Percentiles rank a stretch among this genome's conserved stretches.
phyloP scores from a whole-genome alignment of 2,797 vertebrate genomes.

The Meriones psammophilus region DNA sequence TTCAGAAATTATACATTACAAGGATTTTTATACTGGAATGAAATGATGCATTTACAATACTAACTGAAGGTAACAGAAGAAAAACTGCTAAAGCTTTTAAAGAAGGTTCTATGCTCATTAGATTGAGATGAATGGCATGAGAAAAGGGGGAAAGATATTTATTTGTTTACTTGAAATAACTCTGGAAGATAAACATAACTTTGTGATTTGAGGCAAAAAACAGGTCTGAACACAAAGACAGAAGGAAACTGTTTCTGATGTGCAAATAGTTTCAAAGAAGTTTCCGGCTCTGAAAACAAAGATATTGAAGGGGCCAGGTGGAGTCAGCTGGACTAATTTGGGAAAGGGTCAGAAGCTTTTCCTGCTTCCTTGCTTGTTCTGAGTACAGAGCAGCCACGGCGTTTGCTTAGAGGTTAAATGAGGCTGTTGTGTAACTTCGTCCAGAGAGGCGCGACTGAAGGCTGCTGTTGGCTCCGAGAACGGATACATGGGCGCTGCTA shows the following conservation, averaged over 20 bases:
- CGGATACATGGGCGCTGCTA: too few relatives aligned
- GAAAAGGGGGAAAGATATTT: background rate
- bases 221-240: background rate
- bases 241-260: background rate
- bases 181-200: background rate
- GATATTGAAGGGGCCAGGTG: background rate
- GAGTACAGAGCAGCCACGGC: background rate
- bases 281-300: slow-evolving; percentile 5
- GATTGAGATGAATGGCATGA: background rate
- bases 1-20: background rate
- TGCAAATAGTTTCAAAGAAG: slow-evolving; percentile 2
- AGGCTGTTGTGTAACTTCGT: background rate
- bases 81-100: background rate
- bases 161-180: background rate
- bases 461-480: background rate
- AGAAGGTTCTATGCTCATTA: background rate
- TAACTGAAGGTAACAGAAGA: background rate
- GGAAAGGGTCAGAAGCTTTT: background rate
- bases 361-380: background rate
- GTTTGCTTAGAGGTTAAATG: background rate
- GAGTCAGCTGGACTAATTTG: background rate
- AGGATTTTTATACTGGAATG: background rate
- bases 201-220: background rate
- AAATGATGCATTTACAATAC: background rate
- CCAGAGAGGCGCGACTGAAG: background rate